Evolutionary conservation across 1,140 invertebrate species (phyloP), one percentile per base, ranked within the genome.

Genomic region (Dendrolimus kikuchii): DNA sequence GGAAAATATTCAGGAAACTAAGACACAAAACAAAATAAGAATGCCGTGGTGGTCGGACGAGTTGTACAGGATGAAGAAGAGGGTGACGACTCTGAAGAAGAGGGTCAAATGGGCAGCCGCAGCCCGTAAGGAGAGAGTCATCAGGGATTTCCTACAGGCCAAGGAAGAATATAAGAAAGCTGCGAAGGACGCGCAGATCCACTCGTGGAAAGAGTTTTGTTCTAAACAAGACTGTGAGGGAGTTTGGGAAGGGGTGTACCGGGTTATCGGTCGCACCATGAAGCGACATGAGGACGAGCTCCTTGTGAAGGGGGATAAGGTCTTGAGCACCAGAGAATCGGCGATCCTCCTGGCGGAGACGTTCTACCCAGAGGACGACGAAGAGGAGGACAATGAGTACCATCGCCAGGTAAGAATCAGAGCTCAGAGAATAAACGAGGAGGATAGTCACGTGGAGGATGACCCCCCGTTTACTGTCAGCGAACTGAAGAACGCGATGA

Each of bases 11-110:
- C 53, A 52, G 2, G 49, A 47, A 9, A 47, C 10, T 38, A 51
- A 54, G 10, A 50, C 10, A 52, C n/a, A 39, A 38, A 10, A 37
- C 36, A 47, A 4, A 53, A 9, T 48, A 5, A n/a, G 7, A 7
- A 8, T 57, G 0, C 62, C 62, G 7, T 64, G 62, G 62, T 64
- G 62, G 61, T 38, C 46, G 5, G 40, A 59, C 7, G 51, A 60
- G 5, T 53, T 60, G 5, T 38, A 10, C 4, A 7, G 4, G 0
- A 5, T 51, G 43, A 64, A 60, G n/a, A 51, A 46, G 10, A 52
- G 45, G 7, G 49, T 23, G 7, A 46, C 10, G 43, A 53, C 23
- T 4, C 39, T 6, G 37, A 44, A 47, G 10, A 10, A 36, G 8
- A 5, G 46, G 4, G 38, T 44, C 43, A 7, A 9, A 4, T 44